Evolutionary conservation across 2,113 vertebrate genomes (phyloP).

Genomic region (Chiloscyllium plagiosum): DNA sequence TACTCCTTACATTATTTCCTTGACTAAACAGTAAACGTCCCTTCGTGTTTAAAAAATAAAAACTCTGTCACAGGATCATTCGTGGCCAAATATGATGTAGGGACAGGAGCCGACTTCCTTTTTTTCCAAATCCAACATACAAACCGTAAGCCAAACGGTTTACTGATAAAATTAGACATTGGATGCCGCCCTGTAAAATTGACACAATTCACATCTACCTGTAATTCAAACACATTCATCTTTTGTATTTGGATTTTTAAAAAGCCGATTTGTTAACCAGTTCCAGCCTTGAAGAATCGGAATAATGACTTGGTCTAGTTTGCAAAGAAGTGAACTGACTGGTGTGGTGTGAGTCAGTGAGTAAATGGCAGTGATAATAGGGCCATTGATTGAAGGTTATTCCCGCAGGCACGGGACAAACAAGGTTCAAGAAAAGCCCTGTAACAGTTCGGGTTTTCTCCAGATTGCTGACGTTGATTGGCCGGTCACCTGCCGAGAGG

Average conservation of each 20-base stretch:
- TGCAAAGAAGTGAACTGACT: background rate
- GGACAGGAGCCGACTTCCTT: background rate
- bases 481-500: background rate
- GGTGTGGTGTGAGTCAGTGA: background rate
- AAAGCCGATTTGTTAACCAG: background rate
- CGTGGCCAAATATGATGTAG: background rate
- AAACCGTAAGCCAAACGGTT: background rate
- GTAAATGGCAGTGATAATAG: background rate
- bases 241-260: background rate
- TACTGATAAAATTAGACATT: background rate
- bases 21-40: background rate
- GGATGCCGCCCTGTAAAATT: background rate
- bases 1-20: background rate
- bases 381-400: background rate
- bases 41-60: constrained; percentile 3
- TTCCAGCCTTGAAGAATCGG: background rate
- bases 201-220: background rate
- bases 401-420: constrained; percentile 19
- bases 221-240: background rate
- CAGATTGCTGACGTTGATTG: background rate
- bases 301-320: background rate
- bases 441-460: constrained; percentile 15
- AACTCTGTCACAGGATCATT: background rate
- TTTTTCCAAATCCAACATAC: background rate
- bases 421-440: background rate